A percentile compares a stretch with the other conserved stretches of the same genome.
Conservation (phyloP, 2,888 invertebrate genomes). For the Rhogogaster chlorosoma region DNA sequence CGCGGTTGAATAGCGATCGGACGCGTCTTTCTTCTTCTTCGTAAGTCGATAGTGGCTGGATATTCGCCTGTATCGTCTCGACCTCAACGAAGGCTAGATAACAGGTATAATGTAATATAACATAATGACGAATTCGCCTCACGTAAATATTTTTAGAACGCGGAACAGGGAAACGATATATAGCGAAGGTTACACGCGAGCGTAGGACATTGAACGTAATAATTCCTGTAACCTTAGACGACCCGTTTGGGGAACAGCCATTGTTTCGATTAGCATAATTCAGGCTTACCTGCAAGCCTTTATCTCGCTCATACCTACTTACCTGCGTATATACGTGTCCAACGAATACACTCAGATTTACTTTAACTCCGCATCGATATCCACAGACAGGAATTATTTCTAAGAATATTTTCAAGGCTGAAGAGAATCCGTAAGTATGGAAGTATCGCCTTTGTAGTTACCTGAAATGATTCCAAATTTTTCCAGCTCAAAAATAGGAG, state of each 20-base stretch:
- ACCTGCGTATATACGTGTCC: neutral
- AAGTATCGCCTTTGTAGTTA: too few relatives aligned
- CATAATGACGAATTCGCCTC: neutral
- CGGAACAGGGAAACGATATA: constrained; percentile 66
- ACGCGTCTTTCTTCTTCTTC: too few relatives aligned
- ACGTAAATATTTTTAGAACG: constrained; percentile 66
- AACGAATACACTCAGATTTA: neutral
- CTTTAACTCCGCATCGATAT: neutral
- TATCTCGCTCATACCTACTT: constrained; percentile 4
- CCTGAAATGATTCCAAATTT: too few relatives aligned
- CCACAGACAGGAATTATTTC: neutral
- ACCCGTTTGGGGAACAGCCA: constrained; percentile 43
- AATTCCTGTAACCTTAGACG: constrained; percentile 42
- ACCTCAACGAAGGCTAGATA: constrained; percentile 15
- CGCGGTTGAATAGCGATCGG: too few relatives aligned
- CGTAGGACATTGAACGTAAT: constrained; percentile 53
- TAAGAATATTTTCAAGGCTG: neutral
- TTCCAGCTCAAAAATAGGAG: too few relatives aligned
- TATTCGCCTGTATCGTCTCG: neutral
- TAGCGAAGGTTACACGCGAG: constrained; percentile 61
- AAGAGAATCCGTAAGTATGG: neutral
- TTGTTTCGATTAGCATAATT: constrained; percentile 43
- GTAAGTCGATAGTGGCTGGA: neutral
- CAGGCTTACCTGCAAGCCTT: constrained; percentile 6
- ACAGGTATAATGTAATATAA: neutral